Evolutionary conservation across 2,797 vertebrate species (phyloP), one percentile per base, ranked within the genome.

Genomic region (Aldrovandia affinis): DNA sequence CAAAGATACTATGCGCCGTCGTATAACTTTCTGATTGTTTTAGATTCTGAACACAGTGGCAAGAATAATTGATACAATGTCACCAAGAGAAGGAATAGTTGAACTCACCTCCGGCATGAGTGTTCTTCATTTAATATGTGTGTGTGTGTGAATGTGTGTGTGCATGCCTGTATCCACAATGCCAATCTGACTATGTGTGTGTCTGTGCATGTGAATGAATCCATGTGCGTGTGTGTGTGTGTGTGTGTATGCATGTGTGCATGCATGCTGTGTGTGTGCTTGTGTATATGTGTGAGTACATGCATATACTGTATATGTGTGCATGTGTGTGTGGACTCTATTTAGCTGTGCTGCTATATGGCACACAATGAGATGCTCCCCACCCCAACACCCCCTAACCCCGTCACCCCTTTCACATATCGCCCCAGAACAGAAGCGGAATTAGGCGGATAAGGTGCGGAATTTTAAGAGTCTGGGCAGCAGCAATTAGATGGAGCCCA

Each of bases 401-500:
- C 68, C 36, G 30, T 42, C 39, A 25, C 73, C 73, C 75, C 42
- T 28, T 42, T 44, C 57, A 28, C 80, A 12, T 44, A 55, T 63
- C 83, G 18, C 4, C 0, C 0, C 61, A 44, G 36, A 42, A 75
- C 33, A 79, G 28, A 20, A 9, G 63, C 50, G 12, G 61, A 70
- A 68, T 55, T 50, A 28, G 61, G 80, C 30, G 79, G 79, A 81
- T 81, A 77, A 82, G 73, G 84, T 65, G 70, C 63, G 84, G 80
- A 78, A 85, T 85, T 82, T 63, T 81, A 82, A 82, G 80, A 85
- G 84, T 82, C 73, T 68, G 55, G 57, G 70, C 20, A 39, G 79
- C 28, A 75, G 91, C 93, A 92, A 93, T 93, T 92, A 94, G 92
- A 92, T 90, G 92, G 92, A 89, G 90, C 84, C 91, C 90, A 89